Base-by-base conservation (phyloP, 64 coral and sea anemone genomes). In the Montipora cactus region DNA sequence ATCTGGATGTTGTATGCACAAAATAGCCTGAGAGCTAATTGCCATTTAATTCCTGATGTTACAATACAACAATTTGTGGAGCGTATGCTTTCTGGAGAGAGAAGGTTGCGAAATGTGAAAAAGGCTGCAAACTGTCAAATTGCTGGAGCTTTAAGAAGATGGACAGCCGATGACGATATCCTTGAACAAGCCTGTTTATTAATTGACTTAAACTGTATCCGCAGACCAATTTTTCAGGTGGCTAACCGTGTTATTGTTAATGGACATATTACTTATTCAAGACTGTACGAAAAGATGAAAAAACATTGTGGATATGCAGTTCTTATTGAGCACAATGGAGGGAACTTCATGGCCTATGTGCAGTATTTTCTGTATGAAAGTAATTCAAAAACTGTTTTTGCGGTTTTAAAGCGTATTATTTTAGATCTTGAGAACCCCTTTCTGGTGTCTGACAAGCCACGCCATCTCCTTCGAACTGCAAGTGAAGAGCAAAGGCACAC, bases 1-100 rank as follows among this genome's bases (percentile, higher is more conserved):
- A 80, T 91, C 15, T 68, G 75, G 89, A 62, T 79, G 77, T 10
- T 90, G 64, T 88, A 88, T 88, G 85, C 85, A 2, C 85, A 88
- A 75, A 88, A 88, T 14, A 53, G 0, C 20, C 73, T 75, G 0
- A 20, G 84, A 73, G 44, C 51, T 9, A 88, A 72, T 14, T 50
- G 47, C 7, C 85, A 72, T 74, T 59, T 88, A 55, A 88, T 88
- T 73, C 6, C 85, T 75, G 85, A 74, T 0, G 19, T 19, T 2
- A 51, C 18, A 53, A 75, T 75, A 53, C 47, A 55, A 88, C 14
- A 4, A 0, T 88, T 88, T 88, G 85, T 75, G 68, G 9, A 51
- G 64, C 0, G 23, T 22, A 88, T 88, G 84, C 48, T 88, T 74
- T 71, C 84, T 50, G 84, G 67, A 2, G 67, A 71, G 67, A 71